These are phyloP conservation scores for Yponomeuta malinellus DNA, from an alignment of 2,888 invertebrate species.

Conservation along the genomic window DNA sequence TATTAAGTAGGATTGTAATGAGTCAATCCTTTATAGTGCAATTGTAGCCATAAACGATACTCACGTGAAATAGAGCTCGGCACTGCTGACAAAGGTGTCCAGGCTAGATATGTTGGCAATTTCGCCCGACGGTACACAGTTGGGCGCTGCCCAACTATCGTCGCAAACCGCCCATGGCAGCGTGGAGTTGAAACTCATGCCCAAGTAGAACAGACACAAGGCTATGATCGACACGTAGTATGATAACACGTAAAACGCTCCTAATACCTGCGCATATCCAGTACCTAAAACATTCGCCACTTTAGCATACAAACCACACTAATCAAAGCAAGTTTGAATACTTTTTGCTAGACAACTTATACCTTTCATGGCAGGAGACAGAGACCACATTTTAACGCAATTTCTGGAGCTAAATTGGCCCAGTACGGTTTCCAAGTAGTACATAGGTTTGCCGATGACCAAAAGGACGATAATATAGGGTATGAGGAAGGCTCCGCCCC, in stretches of 20 bases:
- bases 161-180: slow-evolving; percentile 85
- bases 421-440: slow-evolving; percentile 87
- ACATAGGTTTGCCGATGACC: slow-evolving; percentile 86
- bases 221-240: slow-evolving; percentile 88
- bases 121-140: slow-evolving; percentile 56
- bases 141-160: slow-evolving; percentile 62
- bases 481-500: slow-evolving; percentile 84
- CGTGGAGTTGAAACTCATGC: slow-evolving; percentile 80
- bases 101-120: slow-evolving; percentile 29
- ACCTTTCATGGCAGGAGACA: slow-evolving; percentile 87
- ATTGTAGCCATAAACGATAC: slow-evolving; percentile 23
- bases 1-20: too few relatives aligned
- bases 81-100: slow-evolving; percentile 61
- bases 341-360: too few relatives aligned
- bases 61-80: slow-evolving; percentile 77
- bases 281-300: slow-evolving; percentile 65
- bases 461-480: slow-evolving; percentile 82
- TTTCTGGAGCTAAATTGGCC: slow-evolving; percentile 91
- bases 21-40: too few relatives aligned
- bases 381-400: slow-evolving; percentile 81
- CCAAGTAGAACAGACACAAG: slow-evolving; percentile 82
- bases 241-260: slow-evolving; percentile 79
- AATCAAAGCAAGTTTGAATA: background rate
- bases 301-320: background rate
- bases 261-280: slow-evolving; percentile 81